Evolutionary conservation across 2,888 invertebrate genomes (phyloP), one percentile per base, ranked within the genome.

Genomic region (Scaeva pyrastri): DNA sequence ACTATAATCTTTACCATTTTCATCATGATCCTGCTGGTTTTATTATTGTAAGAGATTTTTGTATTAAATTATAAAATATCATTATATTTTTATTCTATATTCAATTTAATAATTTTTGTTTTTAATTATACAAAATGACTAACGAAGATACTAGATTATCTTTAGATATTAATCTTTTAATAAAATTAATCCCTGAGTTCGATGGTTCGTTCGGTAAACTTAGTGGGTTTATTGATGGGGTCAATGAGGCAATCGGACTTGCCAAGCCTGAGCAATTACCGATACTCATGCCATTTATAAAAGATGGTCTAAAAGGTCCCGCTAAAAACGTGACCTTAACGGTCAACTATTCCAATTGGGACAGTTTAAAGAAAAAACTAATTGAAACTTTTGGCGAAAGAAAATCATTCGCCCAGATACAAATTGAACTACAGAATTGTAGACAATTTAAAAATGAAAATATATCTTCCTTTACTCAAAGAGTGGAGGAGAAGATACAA

Each of bases 361-460:
- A 66, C 19, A 50, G 41, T 48, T 23, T 45, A 66, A 45, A 66
- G n/a, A 31, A 23, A 23, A 64, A 64, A 48, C n/a, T 56, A 36
- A 31, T 56, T 31, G 36, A 60, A 60, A 39, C 19, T 23, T 50
- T 55, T 26, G 23, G 55, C 1, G 52, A 55, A n/a, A 55, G 31
- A 3, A 55, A 55, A 55, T 55, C 31, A 31, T 55, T 55, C 14
- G 31, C 31, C 31, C 26, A 55, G 7, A 26, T 31, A 2, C 55
- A 55, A 19, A 19, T 14, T 19, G 19, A 55, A 31, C 10, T 55
- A 31, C 55, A 55, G 2, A 55, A 55, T 7, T 26, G 26, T 26
- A 26, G 0, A 7, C 26, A 26, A 26, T 26, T 26, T 26, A 26
- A 26, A 26, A 26, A 4, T 6, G 26, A 26, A 26, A 26, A 26